Percentiles rank a stretch among this genome's conserved stretches.
These are phyloP conservation scores for Rotaria sp. DNA, from an alignment of 2,888 invertebrate species.

Conservation along the genomic window DNA sequence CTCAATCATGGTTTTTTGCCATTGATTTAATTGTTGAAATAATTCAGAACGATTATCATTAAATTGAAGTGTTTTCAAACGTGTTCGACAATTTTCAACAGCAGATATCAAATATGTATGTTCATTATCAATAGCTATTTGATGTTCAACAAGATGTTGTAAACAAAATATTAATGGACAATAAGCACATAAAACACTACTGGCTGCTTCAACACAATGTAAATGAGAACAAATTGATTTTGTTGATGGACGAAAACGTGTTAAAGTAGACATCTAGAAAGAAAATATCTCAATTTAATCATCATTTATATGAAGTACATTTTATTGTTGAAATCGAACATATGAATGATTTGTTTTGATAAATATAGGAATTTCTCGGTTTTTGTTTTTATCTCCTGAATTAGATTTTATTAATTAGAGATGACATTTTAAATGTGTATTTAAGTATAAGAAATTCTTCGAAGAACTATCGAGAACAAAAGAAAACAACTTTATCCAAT, in stretches of 20 bases:
- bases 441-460: too few relatives aligned
- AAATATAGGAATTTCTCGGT: too few relatives aligned
- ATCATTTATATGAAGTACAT: too few relatives aligned
- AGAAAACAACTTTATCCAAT: too few relatives aligned
- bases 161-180: slow-evolving; percentile 3
- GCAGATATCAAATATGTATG: background rate
- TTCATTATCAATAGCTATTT: background rate
- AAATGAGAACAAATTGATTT: background rate
- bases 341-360: too few relatives aligned
- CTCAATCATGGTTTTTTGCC: background rate
- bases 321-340: too few relatives aligned
- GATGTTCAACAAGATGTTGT: slow-evolving; percentile 6
- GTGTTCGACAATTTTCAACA: background rate
- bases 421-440: too few relatives aligned
- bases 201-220: background rate
- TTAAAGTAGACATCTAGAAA: background rate
- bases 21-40: background rate
- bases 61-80: background rate
- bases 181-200: background rate
- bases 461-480: too few relatives aligned
- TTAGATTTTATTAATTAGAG: too few relatives aligned
- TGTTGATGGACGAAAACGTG: background rate
- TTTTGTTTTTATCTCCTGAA: too few relatives aligned
- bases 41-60: background rate
- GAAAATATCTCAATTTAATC: background rate